phyloP scores from a whole-genome alignment of 2,113 vertebrate species.

The Crotophaga sulcirostris region DNA sequence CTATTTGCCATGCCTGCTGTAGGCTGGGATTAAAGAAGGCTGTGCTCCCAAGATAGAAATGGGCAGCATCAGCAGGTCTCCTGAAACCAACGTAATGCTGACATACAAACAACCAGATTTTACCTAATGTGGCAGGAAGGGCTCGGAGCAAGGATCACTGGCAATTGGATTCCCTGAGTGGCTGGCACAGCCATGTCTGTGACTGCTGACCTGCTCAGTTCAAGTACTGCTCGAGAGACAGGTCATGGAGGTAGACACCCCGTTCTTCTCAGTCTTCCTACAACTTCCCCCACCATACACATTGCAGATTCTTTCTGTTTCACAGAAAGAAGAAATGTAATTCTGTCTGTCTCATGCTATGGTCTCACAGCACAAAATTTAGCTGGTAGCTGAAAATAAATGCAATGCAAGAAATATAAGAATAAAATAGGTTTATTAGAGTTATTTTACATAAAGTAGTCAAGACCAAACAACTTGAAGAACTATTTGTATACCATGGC shows the following conservation, averaged over 20 bases:
- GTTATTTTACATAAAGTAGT: conserved; percentile 61
- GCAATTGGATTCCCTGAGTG: neutral
- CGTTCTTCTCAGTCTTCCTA: neutral
- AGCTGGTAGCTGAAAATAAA: neutral
- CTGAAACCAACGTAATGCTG: neutral
- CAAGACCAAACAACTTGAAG: conserved; percentile 26
- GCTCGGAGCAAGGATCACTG: neutral
- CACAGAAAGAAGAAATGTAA: neutral
- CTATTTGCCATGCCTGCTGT: neutral
- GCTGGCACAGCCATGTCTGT: neutral
- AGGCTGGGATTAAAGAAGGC: neutral
- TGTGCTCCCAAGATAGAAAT: accelerated
- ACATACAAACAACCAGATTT: neutral
- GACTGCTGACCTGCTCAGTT: neutral
- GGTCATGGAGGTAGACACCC: neutral
- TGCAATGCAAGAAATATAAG: conserved; percentile 51
- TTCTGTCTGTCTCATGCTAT: neutral
- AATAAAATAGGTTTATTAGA: conserved; percentile 78
- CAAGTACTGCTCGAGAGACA: neutral
- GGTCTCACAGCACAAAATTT: neutral
- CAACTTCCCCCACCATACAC: neutral
- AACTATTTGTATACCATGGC: conserved; percentile 32
- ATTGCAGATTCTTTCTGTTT: neutral
- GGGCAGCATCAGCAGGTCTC: neutral
- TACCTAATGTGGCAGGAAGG: neutral